Evolutionary conservation across 2,113 vertebrate species (phyloP).

Genomic region (Calyptommatus sinebrachiatus): DNA sequence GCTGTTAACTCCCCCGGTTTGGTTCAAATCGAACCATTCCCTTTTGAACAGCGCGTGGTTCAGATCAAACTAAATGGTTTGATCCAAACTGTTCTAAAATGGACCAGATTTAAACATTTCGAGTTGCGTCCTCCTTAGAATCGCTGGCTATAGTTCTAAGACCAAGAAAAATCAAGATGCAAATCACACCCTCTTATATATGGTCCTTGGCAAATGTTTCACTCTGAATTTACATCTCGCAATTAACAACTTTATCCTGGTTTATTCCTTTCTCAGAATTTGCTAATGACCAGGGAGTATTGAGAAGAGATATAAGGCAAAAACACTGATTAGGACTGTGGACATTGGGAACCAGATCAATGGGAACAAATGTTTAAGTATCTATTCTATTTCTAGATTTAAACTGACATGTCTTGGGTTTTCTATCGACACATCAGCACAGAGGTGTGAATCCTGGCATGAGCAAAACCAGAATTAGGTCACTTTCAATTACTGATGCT

Average conservation of each 20-base stretch:
- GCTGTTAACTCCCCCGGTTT: too few species aligned
- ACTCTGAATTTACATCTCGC: slow-evolving; percentile 44
- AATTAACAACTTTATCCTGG: slow-evolving; percentile 42
- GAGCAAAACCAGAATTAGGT: not conserved
- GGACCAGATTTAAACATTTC: too few species aligned
- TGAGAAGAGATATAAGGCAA: slow-evolving; percentile 36
- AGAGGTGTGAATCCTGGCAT: not conserved
- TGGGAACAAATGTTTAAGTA: slow-evolving; percentile 40
- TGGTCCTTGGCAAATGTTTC: slow-evolving; percentile 48
- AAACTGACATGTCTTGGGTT: slow-evolving; percentile 7
- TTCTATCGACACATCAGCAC: not conserved
- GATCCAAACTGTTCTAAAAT: too few species aligned
- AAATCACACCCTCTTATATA: slow-evolving; percentile 38
- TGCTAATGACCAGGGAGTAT: slow-evolving; percentile 47
- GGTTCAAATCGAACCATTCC: too few species aligned
- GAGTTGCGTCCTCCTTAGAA: slow-evolving; percentile 39
- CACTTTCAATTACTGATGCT: too few species aligned
- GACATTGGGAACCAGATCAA: slow-evolving; percentile 47
- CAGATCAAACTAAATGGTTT: too few species aligned
- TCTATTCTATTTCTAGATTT: slow-evolving; percentile 38
- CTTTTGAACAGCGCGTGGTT: too few species aligned
- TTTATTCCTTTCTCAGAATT: slow-evolving; percentile 46
- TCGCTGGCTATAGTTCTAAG: slow-evolving; percentile 48
- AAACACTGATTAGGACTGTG: slow-evolving; percentile 41
- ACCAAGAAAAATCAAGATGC: slow-evolving; percentile 42